Evolutionary conservation across 1,140 invertebrate species (phyloP).

Genomic region (Philotrypesis tridentata): DNA sequence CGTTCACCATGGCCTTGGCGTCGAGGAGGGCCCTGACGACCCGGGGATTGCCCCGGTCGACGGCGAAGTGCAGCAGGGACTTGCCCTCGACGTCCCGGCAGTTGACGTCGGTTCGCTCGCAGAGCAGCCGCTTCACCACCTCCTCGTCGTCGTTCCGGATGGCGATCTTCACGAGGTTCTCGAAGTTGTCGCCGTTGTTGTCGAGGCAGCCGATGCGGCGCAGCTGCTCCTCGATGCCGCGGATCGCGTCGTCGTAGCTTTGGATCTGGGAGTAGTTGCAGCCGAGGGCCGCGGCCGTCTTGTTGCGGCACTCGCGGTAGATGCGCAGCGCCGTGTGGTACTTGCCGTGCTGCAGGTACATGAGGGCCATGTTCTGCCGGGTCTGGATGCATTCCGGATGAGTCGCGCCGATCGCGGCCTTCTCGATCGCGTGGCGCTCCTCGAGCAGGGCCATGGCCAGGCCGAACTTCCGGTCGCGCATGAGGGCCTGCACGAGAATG

Average conservation of each 20-base stretch:
- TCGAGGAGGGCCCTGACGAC: conserved; percentile 74
- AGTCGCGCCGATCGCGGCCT: background rate
- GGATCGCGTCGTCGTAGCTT: background rate
- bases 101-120: conserved; percentile 38
- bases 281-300: background rate
- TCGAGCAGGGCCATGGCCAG: background rate
- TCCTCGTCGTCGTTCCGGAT: background rate
- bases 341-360: conserved; percentile 43
- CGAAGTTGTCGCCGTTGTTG: background rate
- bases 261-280: background rate
- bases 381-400: conserved; percentile 52
- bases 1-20: conserved; percentile 71
- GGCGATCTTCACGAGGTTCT: background rate
- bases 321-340: conserved; percentile 1
- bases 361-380: conserved; percentile 43
- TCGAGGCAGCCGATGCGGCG: background rate
- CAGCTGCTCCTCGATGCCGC: background rate
- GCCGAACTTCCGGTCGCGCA: background rate
- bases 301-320: background rate
- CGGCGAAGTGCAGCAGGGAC: conserved; percentile 47
- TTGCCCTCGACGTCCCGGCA: conserved; percentile 39
- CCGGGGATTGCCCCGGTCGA: conserved; percentile 52
- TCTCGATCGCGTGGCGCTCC: background rate
- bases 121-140: conserved; percentile 21
- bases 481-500: background rate